A percentile compares a stretch with the other conserved stretches of the same genome.
These are phyloP conservation scores for Tarsius wallacei DNA, from an alignment of 2,797 vertebrate species.

Conservation along the genomic window DNA sequence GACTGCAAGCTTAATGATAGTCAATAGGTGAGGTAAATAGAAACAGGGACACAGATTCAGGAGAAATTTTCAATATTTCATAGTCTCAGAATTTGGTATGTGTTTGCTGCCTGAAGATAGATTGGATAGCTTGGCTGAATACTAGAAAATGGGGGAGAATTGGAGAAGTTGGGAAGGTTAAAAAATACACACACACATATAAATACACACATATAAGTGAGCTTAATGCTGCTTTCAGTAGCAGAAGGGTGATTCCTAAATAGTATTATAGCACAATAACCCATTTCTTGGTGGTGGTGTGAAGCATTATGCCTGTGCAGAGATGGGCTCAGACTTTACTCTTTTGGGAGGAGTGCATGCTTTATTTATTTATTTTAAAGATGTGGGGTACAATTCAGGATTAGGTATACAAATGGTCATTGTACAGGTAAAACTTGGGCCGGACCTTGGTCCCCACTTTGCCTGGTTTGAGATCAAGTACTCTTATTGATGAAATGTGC, in stretches of 20 bases:
- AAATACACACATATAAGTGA: neutral
- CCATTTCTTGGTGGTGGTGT: neutral
- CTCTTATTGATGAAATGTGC: no score
- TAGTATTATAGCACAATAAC: neutral
- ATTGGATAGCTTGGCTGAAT: neutral
- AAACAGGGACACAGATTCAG: neutral
- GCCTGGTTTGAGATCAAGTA: no score
- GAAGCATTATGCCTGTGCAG: neutral
- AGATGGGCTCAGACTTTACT: neutral
- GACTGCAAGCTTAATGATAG: neutral
- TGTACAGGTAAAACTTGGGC: no score
- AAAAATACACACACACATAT: neutral
- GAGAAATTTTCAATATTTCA: neutral
- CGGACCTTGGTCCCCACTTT: no score
- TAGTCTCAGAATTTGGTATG: neutral
- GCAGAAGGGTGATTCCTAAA: slow-evolving; percentile 19
- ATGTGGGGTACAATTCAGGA: no score
- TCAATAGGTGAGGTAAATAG: neutral
- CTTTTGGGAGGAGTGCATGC: no score
- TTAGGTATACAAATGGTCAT: no score
- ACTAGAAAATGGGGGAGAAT: slow-evolving; percentile 3
- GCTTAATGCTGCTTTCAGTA: neutral
- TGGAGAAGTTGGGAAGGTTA: neutral
- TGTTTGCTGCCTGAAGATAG: neutral
- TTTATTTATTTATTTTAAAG: no score